Conservation (phyloP, 2,113 vertebrate genomes). For the Gadus macrocephalus region DNA sequence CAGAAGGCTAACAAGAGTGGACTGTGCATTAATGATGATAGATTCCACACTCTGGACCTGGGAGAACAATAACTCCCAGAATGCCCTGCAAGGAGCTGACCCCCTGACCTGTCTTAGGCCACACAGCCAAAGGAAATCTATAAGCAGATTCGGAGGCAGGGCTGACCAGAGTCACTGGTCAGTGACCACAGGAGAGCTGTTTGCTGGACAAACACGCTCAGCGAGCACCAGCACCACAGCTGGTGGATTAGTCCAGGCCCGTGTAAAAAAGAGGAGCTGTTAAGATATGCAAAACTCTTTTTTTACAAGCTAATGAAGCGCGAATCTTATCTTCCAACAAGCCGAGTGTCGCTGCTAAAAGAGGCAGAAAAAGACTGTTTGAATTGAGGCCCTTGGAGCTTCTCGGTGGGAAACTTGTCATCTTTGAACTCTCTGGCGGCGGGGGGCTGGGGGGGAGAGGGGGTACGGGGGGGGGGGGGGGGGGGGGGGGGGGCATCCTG, state of each 20-base stretch:
- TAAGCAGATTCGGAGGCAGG: conserved; percentile 84
- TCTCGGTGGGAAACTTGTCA: conserved; percentile 69
- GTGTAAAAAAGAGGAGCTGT: conserved; percentile 47
- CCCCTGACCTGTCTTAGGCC: conserved; percentile 89
- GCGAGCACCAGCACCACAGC: conserved; percentile 61
- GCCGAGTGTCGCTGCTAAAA: conserved; percentile 51
- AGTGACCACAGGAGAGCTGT: conserved; percentile 56
- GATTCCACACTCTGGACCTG: conserved; percentile 84
- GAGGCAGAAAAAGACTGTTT: conserved; percentile 40
- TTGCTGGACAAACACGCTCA: conserved; percentile 75
- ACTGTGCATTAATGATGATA: conserved; percentile 96
- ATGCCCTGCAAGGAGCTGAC: conserved; percentile 85
- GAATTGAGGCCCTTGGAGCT: conserved; percentile 50
- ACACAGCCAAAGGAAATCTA: conserved; percentile 86
- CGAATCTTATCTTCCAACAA: conserved; percentile 62
- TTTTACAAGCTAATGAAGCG: conserved; percentile 62
- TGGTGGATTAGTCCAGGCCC: conserved; percentile 58
- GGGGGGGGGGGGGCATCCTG: conserved; percentile 21
- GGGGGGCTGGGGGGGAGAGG: conserved; percentile 2
- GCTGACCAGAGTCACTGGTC: conserved; percentile 58
- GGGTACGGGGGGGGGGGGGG: conserved; percentile 19
- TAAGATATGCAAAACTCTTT: conserved; percentile 65
- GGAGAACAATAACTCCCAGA: conserved; percentile 90
- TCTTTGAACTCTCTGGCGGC: conserved; percentile 60
- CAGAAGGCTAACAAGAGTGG: conserved; percentile 79